These are phyloP conservation scores for Thryonomys swinderianus DNA, from an alignment of 2,113 vertebrate species.

Conservation along the genomic window DNA sequence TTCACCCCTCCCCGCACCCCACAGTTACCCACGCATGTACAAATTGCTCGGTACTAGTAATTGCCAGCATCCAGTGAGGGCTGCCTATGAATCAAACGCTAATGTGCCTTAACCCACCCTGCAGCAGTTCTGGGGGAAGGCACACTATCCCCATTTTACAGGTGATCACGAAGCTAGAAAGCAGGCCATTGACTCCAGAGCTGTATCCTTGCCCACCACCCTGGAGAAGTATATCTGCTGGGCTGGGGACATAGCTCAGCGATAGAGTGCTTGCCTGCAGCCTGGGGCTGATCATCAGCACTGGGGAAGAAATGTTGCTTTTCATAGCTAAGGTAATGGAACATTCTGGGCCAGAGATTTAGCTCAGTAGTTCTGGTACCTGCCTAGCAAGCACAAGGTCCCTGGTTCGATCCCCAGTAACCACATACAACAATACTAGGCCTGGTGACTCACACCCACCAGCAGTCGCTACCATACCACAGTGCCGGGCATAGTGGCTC, in stretches of 20 bases:
- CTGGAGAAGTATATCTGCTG: background rate
- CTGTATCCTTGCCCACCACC: background rate
- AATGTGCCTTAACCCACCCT: background rate
- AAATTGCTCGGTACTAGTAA: background rate
- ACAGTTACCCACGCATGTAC: background rate
- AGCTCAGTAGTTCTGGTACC: too few species aligned
- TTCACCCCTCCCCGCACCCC: background rate
- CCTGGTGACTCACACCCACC: too few species aligned
- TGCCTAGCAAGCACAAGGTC: too few species aligned
- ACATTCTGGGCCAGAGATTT: too few species aligned
- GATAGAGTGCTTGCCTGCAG: background rate
- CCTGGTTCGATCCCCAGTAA: too few species aligned
- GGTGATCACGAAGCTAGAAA: background rate
- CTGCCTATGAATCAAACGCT: background rate
- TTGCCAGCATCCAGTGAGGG: background rate
- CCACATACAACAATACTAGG: too few species aligned
- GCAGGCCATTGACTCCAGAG: background rate
- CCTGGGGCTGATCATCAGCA: background rate
- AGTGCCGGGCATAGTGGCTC: too few species aligned
- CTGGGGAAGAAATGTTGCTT: background rate
- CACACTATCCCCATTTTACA: background rate
- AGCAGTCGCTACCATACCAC: too few species aligned
- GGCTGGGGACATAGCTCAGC: background rate
- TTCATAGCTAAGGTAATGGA: too few species aligned
- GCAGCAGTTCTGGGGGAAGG: background rate